Percentiles rank a stretch among this genome's conserved stretches.
phyloP scores from a whole-genome alignment of 2,888 invertebrate species.

The Chirona hameri region DNA sequence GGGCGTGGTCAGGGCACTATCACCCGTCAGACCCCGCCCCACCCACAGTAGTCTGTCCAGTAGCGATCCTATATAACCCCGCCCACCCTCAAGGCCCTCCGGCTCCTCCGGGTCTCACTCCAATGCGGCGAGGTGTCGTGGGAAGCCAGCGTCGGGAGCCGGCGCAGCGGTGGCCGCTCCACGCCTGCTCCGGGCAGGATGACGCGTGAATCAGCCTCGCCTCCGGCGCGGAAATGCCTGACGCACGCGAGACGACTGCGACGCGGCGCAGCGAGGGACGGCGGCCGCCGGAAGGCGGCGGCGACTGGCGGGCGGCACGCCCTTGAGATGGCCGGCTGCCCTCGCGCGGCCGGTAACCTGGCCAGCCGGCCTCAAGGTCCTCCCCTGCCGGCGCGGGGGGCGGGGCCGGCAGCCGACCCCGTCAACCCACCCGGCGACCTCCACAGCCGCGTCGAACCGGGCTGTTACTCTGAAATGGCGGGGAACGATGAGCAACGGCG shows the following conservation, averaged over 20 bases:
- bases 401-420: neutral
- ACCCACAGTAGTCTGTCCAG: no score
- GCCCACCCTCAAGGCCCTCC: neutral
- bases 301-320: neutral
- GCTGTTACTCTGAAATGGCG: no score
- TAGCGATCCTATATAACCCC: neutral
- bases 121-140: neutral
- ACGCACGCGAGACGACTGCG: neutral
- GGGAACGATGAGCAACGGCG: neutral
- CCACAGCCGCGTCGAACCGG: no score
- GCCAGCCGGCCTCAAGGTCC: constrained; percentile 1
- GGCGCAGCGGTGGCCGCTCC: neutral
- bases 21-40: no score
- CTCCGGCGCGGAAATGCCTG: constrained; percentile 23
- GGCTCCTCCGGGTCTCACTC: no score
- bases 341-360: constrained; percentile 13
- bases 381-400: neutral
- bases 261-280: neutral
- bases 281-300: neutral
- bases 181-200: neutral
- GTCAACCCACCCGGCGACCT: no score
- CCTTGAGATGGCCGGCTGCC: neutral
- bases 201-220: constrained; percentile 1
- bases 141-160: neutral
- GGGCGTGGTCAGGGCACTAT: no score